Conservation (phyloP, 2,888 invertebrate species). For the Ophion costatus region DNA sequence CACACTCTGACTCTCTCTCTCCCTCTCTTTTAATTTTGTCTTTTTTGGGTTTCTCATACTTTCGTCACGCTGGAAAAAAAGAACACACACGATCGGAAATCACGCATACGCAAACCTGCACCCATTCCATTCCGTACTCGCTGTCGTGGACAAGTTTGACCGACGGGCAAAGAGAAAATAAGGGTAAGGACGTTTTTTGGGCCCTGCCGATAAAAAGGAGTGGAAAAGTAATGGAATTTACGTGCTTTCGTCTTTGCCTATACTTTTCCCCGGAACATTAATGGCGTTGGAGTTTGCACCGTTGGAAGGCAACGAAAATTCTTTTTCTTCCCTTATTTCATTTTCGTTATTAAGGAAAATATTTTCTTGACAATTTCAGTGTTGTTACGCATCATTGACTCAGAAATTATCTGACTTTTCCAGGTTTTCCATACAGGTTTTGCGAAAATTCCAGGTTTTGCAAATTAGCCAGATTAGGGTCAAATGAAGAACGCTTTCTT, state of each 20-base stretch:
- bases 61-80: conserved; percentile 40
- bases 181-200: neutral
- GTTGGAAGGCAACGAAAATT: too few species aligned
- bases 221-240: neutral
- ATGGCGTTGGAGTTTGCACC: too few species aligned
- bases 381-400: too few species aligned
- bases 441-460: too few species aligned
- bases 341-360: too few species aligned
- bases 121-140: conserved; percentile 59
- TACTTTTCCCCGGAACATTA: neutral
- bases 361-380: too few species aligned
- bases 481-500: too few species aligned
- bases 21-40: conserved; percentile 34
- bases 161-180: neutral
- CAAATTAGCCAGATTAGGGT: too few species aligned
- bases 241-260: neutral
- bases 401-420: too few species aligned
- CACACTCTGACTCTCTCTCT: conserved; percentile 10
- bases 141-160: neutral
- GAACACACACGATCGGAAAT: conserved; percentile 64
- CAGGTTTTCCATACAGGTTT: too few species aligned
- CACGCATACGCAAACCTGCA: conserved; percentile 65
- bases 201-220: too few species aligned
- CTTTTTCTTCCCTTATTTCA: too few species aligned
- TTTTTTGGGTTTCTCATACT: conserved; percentile 40